Conservation (phyloP, 2,113 vertebrate genomes). For the Eulemur macaco region DNA sequence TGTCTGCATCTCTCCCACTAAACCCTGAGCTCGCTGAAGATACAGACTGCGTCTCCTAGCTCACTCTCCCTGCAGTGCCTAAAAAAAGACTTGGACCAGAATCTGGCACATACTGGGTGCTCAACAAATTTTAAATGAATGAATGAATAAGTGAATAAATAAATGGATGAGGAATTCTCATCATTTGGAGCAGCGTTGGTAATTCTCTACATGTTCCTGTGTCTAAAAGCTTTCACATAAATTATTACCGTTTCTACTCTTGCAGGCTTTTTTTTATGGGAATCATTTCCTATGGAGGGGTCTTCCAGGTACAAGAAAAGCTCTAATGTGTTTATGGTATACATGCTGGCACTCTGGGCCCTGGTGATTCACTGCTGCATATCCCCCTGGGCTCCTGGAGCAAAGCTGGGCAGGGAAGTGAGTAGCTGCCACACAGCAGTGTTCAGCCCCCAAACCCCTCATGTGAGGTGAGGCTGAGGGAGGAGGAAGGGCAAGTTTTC, state of each 20-base stretch:
- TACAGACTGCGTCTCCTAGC: neutral
- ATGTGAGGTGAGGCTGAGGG: neutral
- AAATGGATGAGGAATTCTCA: neutral
- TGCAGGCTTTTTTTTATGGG: slow-evolving; percentile 29
- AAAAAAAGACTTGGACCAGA: neutral
- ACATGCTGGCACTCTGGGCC: neutral
- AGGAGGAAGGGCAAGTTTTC: neutral
- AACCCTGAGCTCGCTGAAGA: neutral
- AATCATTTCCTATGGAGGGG: slow-evolving; percentile 4
- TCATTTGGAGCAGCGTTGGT: neutral
- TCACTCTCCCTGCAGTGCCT: neutral
- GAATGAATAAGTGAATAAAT: neutral
- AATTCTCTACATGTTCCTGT: neutral
- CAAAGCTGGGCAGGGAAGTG: neutral
- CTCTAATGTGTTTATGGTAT: slow-evolving; percentile 38
- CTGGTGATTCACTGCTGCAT: neutral
- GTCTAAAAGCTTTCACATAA: slow-evolving; percentile 42
- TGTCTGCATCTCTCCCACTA: neutral
- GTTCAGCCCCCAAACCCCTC: slow-evolving; percentile 8
- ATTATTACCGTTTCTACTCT: slow-evolving; percentile 42
- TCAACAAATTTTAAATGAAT: slow-evolving; percentile 16
- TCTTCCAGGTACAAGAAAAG: slow-evolving; percentile 65
- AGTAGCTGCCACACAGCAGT: neutral
- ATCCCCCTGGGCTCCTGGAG: neutral
- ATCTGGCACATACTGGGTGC: neutral